Evolutionary conservation across 2,113 vertebrate genomes (phyloP).

Genomic region (Dendrocopos noguchii): DNA sequence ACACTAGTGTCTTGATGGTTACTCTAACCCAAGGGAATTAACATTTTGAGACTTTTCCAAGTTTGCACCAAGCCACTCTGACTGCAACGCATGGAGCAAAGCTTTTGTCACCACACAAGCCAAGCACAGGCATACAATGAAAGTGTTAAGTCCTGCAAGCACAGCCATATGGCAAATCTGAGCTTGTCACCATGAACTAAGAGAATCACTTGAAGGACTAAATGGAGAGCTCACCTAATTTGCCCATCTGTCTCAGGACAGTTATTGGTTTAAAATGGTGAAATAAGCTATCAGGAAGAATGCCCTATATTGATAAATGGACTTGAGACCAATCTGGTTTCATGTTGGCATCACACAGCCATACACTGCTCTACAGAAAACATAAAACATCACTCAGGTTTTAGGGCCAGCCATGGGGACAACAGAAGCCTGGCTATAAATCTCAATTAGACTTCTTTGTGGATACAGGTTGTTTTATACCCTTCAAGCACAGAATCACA

Average conservation of each 20-base stretch:
- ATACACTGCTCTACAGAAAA: background rate
- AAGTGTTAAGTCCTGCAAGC: constrained; percentile 29
- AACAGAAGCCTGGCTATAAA: background rate
- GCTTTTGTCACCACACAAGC: constrained; percentile 6
- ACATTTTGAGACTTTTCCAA: background rate
- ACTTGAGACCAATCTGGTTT: background rate
- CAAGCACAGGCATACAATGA: background rate
- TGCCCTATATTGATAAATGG: background rate
- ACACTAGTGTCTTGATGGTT: background rate
- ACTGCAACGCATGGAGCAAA: background rate
- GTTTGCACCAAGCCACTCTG: background rate
- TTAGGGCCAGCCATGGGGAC: background rate
- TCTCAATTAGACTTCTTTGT: background rate
- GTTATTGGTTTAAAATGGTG: constrained; percentile 63
- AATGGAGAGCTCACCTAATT: constrained; percentile 60
- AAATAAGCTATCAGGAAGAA: constrained; percentile 9
- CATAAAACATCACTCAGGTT: background rate
- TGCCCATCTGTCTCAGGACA: constrained; percentile 62
- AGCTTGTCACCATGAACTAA: constrained; percentile 58
- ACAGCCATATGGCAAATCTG: constrained; percentile 76
- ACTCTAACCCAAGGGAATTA: background rate
- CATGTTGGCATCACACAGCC: background rate
- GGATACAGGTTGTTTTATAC: background rate
- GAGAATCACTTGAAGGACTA: constrained; percentile 66
- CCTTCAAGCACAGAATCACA: background rate